phyloP scores from a whole-genome alignment of 2,888 invertebrate genomes.

The Drosophila cognata region DNA sequence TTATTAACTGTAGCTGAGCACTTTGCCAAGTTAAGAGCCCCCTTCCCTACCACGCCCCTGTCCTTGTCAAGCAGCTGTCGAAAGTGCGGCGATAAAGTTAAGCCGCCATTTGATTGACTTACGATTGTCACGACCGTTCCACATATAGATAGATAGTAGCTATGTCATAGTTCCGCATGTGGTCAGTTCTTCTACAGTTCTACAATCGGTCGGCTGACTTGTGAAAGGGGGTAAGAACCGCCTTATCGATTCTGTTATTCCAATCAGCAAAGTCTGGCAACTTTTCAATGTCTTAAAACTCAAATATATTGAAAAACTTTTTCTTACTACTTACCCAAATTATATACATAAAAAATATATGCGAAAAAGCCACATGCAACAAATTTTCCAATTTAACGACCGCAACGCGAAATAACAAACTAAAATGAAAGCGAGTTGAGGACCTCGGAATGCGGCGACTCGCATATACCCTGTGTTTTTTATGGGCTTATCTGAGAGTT shows the following conservation, averaged over 20 bases:
- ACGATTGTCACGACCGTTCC: slow-evolving; percentile 20
- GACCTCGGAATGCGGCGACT: background rate
- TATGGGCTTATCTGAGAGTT: background rate
- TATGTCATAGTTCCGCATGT: background rate
- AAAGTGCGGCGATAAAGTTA: slow-evolving; percentile 11
- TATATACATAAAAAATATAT: background rate
- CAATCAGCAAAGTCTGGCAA: slow-evolving; percentile 23
- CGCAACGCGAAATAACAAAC: slow-evolving; percentile 7
- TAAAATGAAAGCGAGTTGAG: background rate
- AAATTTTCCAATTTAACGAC: slow-evolving; percentile 34
- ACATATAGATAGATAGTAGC: slow-evolving; percentile 16
- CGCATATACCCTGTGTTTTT: background rate
- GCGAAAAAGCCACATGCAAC: background rate
- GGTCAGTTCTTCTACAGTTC: background rate
- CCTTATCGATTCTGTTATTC: slow-evolving; percentile 14
- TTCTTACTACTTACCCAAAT: background rate
- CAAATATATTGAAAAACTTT: background rate
- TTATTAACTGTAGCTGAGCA: background rate
- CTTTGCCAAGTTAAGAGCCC: background rate
- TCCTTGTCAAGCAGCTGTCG: slow-evolving; percentile 22
- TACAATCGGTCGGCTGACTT: background rate
- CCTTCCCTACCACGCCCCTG: background rate
- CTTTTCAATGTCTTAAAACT: slow-evolving; percentile 17
- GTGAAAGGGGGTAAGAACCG: background rate
- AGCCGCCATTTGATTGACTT: slow-evolving; percentile 49